Conservation (phyloP, 1,140 invertebrate genomes). For the Papilio polytes region DNA sequence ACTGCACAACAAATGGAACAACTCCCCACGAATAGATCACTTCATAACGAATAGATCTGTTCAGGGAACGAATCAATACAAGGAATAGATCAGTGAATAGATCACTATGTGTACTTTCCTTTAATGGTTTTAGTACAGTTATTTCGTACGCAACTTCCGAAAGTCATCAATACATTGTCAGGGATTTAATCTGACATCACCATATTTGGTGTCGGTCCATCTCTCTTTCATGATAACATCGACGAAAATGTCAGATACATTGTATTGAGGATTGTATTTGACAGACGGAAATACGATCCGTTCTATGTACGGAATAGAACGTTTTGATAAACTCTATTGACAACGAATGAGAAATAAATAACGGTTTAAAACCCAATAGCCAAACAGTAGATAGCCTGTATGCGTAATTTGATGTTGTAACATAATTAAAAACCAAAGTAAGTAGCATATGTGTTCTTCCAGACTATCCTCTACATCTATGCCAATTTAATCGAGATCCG, state of each 20-base stretch:
- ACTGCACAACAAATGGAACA: too few species aligned
- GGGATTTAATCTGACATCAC: conserved; percentile 2
- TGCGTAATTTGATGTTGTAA: not conserved
- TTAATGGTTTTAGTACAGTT: not conserved
- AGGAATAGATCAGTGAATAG: too few species aligned
- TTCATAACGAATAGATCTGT: too few species aligned
- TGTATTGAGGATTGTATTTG: not conserved
- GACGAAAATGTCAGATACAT: conserved; percentile 17
- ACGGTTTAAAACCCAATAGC: not conserved
- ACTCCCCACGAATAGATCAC: too few species aligned
- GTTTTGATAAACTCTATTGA: conserved; percentile 2
- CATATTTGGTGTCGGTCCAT: conserved; percentile 15
- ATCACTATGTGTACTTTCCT: not conserved
- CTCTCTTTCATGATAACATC: conserved; percentile 21
- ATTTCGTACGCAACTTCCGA: conserved; percentile 10
- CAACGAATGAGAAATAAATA: conserved; percentile 1
- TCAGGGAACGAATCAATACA: too few species aligned
- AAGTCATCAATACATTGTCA: conserved; percentile 3
- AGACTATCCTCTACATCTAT: too few species aligned
- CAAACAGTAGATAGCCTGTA: not conserved
- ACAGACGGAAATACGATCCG: not conserved
- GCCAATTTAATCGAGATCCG: too few species aligned
- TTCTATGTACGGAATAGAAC: not conserved
- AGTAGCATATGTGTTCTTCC: too few species aligned
- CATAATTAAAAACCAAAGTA: not conserved